These are phyloP conservation scores for Myzus persicae DNA, from an alignment of 1,140 invertebrate genomes.

Conservation along the genomic window DNA sequence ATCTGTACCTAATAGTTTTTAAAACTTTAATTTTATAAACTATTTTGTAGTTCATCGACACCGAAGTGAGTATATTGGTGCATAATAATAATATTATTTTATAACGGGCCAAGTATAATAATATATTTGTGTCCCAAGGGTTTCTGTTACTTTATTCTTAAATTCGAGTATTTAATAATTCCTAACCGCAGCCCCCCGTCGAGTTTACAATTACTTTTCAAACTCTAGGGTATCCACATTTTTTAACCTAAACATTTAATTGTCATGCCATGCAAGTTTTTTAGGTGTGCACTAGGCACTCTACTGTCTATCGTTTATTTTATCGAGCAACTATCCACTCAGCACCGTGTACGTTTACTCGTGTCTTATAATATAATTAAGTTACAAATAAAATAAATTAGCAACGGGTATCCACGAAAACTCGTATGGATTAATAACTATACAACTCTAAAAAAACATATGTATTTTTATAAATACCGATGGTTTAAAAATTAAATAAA, in stretches of 20 bases:
- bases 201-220: neutral
- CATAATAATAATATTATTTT: no score
- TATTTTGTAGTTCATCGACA: neutral
- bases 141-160: slow-evolving; percentile 42
- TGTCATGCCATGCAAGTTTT: neutral
- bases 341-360: neutral
- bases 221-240: neutral
- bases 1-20: neutral
- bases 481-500: neutral
- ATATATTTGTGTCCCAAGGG: neutral
- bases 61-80: no score
- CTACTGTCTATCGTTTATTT: neutral
- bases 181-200: neutral
- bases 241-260: neutral
- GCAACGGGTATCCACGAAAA: neutral
- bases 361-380: neutral
- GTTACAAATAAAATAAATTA: neutral
- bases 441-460: neutral
- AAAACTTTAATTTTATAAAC: no score
- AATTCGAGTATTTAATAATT: neutral
- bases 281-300: neutral
- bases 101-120: neutral
- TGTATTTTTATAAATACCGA: neutral
- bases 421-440: neutral
- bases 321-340: neutral